A percentile compares a stretch with the other conserved stretches of the same genome.
These are phyloP conservation scores for Chloroceryle inda DNA, from an alignment of 2,797 vertebrate species.

Conservation along the genomic window DNA sequence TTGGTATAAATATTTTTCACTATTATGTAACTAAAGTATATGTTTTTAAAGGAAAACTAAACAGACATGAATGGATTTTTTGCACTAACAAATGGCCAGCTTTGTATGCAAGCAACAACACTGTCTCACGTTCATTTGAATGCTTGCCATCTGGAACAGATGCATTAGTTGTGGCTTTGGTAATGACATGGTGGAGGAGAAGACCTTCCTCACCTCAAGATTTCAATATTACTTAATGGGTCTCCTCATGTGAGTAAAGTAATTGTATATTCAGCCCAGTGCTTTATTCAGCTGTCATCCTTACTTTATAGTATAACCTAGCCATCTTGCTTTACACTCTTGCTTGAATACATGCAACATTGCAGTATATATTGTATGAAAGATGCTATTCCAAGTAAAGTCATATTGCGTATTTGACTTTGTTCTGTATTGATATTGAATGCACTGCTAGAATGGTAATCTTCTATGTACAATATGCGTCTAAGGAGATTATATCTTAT, in stretches of 20 bases:
- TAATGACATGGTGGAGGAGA: conserved; percentile 43
- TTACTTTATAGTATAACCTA: background rate
- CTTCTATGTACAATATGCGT: conserved; percentile 71
- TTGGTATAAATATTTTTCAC: background rate
- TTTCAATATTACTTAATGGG: conserved; percentile 11
- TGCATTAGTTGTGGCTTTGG: conserved; percentile 45
- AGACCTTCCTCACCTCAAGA: conserved; percentile 46
- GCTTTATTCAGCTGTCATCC: background rate
- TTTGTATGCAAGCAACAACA: conserved; percentile 26
- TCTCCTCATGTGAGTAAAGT: background rate
- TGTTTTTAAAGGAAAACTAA: background rate
- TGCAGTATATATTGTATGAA: background rate
- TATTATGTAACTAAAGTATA: background rate
- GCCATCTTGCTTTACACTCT: background rate
- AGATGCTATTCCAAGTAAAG: conserved; percentile 41
- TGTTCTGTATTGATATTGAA: conserved; percentile 68
- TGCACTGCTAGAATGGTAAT: conserved; percentile 70
- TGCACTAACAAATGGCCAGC: background rate
- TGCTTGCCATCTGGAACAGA: conserved; percentile 55
- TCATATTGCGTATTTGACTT: conserved; percentile 52
- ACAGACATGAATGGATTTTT: background rate
- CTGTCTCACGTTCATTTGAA: background rate
- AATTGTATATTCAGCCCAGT: background rate
- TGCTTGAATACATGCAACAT: background rate
- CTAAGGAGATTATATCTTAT: conserved; percentile 79